These are phyloP conservation scores for Hetaerina titia DNA, from an alignment of 2,888 invertebrate species.

Conservation along the genomic window DNA sequence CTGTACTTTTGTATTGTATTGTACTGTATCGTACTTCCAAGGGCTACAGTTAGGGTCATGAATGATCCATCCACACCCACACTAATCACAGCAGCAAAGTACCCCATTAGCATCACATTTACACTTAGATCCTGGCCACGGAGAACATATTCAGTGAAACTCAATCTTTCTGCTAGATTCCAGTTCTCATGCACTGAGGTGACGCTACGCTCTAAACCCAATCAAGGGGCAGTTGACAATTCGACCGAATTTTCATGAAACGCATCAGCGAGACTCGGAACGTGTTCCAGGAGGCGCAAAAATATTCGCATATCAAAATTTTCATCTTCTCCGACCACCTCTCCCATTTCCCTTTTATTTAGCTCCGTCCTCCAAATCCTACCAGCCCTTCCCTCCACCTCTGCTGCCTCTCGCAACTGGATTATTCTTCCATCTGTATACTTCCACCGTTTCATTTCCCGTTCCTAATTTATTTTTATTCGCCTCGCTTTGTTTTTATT, in stretches of 20 bases:
- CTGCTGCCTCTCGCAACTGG: not conserved
- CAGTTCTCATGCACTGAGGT: not conserved
- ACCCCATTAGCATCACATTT: slow-evolving; percentile 98
- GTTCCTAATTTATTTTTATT: not conserved
- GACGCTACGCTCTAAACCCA: not conserved
- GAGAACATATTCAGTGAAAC: too few species aligned
- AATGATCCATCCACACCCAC: slow-evolving; percentile 90
- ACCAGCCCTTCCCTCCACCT: not conserved
- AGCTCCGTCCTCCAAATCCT: not conserved
- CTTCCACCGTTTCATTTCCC: not conserved
- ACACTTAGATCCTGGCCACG: slow-evolving; percentile 97
- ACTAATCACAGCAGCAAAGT: slow-evolving; percentile 96
- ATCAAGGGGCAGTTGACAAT: not conserved
- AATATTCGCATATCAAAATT: not conserved
- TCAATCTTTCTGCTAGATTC: not conserved
- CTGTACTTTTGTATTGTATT: too few species aligned
- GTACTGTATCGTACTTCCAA: slow-evolving; percentile 90
- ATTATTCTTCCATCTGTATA: not conserved
- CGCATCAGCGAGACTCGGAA: not conserved
- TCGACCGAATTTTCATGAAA: not conserved
- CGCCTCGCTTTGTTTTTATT: not conserved
- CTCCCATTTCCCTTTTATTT: not conserved
- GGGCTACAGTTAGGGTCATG: slow-evolving; percentile 90
- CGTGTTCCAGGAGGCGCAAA: too few species aligned
- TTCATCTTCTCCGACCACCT: not conserved